phyloP scores from a whole-genome alignment of 2,888 invertebrate species.

The Dendrolimus pini region DNA sequence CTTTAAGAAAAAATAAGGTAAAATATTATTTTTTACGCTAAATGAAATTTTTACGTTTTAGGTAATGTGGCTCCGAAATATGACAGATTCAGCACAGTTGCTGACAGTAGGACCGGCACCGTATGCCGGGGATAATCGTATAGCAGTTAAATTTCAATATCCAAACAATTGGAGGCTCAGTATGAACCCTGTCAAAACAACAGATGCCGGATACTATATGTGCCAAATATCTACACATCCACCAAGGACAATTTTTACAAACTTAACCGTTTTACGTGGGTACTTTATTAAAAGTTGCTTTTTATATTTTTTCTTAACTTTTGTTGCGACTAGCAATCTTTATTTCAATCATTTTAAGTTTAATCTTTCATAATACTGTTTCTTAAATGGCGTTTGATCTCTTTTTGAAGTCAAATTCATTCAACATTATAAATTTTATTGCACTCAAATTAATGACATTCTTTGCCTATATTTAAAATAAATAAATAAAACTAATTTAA shows the following conservation, averaged over 20 bases:
- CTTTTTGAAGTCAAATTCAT: no score
- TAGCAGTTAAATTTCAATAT: slow-evolving; percentile 81
- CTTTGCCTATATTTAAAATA: no score
- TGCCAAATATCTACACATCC: slow-evolving; percentile 90
- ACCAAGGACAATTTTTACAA: slow-evolving; percentile 84
- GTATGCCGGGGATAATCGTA: slow-evolving; percentile 79
- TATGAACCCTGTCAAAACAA: slow-evolving; percentile 82
- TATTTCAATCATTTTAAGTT: no score
- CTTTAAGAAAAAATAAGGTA: no score
- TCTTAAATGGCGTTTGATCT: no score
- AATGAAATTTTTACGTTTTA: slow-evolving; percentile 22
- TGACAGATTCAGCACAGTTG: slow-evolving; percentile 78
- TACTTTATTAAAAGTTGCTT: slow-evolving; percentile 13
- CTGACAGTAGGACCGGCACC: slow-evolving; percentile 80
- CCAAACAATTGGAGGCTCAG: slow-evolving; percentile 83
- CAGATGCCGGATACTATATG: slow-evolving; percentile 85
- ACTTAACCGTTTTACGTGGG: slow-evolving; percentile 85
- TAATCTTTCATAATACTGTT: no score
- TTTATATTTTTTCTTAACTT: no score
- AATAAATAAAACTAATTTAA: no score
- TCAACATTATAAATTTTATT: no score
- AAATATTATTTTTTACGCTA: background rate
- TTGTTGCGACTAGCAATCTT: no score
- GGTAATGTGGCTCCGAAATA: slow-evolving; percentile 83
- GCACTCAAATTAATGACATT: no score